Conservation (phyloP, 2,797 vertebrate genomes). For the Cichlasoma orientale region DNA sequence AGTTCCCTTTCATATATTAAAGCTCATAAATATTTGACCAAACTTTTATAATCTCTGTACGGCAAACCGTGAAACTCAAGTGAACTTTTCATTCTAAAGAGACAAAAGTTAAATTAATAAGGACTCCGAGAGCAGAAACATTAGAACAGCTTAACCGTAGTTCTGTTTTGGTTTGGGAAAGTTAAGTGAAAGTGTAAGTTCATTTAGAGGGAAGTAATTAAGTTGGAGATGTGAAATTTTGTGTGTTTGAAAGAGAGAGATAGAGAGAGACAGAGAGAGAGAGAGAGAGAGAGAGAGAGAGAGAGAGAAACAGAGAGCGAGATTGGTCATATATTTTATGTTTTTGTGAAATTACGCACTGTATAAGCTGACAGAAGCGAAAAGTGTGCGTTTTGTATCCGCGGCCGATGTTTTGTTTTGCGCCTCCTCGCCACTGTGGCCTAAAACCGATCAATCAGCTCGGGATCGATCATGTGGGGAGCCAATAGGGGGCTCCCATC, state of each 20-base stretch:
- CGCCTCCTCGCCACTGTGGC: slow-evolving; percentile 78
- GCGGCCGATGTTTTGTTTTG: slow-evolving; percentile 53
- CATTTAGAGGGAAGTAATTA: slow-evolving; percentile 29
- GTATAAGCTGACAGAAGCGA: slow-evolving; percentile 17
- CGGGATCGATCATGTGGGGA: slow-evolving; percentile 85
- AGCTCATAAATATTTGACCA: slow-evolving; percentile 54
- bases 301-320: neutral
- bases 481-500: slow-evolving; percentile 86
- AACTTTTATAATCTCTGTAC: slow-evolving; percentile 31
- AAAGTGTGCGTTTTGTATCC: slow-evolving; percentile 32
- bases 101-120: slow-evolving; percentile 11
- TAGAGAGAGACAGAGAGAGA: neutral
- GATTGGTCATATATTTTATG: slow-evolving; percentile 16
- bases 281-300: neutral
- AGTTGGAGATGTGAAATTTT: neutral
- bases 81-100: slow-evolving; percentile 12
- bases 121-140: slow-evolving; percentile 1
- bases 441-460: slow-evolving; percentile 87
- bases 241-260: neutral
- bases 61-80: neutral
- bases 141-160: neutral
- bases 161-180: slow-evolving; percentile 9
- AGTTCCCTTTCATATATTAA: slow-evolving; percentile 29
- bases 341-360: slow-evolving; percentile 21
- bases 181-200: slow-evolving; percentile 24